phyloP scores from a whole-genome alignment of 2,797 vertebrate species.

The Enteromius trimaculatus region DNA sequence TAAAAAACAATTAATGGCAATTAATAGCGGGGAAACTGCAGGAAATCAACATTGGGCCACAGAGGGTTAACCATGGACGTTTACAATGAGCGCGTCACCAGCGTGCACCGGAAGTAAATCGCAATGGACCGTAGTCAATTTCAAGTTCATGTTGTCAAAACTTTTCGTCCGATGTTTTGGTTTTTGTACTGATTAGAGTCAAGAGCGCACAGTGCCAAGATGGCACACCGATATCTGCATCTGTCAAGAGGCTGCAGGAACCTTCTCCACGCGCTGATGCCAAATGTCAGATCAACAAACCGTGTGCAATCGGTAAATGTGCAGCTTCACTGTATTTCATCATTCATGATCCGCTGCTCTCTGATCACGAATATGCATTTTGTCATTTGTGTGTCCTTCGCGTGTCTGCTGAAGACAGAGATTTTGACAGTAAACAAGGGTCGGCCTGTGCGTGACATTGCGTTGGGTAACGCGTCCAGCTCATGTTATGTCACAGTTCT shows the following conservation, averaged over 20 bases:
- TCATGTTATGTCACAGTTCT: conserved; percentile 25
- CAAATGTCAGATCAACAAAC: conserved; percentile 57
- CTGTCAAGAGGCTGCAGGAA: conserved; percentile 73
- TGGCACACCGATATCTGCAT: conserved; percentile 82
- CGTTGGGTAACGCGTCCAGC: conserved; percentile 42
- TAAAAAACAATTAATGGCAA: neutral
- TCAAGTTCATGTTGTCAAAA: conserved; percentile 43
- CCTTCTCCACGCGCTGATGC: conserved; percentile 68
- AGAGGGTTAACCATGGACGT: neutral
- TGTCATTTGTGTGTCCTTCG: neutral
- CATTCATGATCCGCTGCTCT: neutral
- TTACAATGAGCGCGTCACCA: conserved; percentile 12
- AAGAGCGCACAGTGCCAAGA: conserved; percentile 48
- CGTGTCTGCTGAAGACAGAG: neutral
- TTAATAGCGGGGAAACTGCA: neutral
- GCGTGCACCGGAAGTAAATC: conserved; percentile 42
- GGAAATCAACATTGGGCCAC: neutral
- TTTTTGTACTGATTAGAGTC: conserved; percentile 13
- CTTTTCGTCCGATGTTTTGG: conserved; percentile 14
- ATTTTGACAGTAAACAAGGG: neutral
- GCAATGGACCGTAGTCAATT: neutral
- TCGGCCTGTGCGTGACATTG: conserved; percentile 57
- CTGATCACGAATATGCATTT: neutral
- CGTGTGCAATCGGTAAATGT: conserved; percentile 61
- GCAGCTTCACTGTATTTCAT: conserved; percentile 1